phyloP scores from a whole-genome alignment of 2,797 vertebrate species.

The Tauraco hartlaubi region DNA sequence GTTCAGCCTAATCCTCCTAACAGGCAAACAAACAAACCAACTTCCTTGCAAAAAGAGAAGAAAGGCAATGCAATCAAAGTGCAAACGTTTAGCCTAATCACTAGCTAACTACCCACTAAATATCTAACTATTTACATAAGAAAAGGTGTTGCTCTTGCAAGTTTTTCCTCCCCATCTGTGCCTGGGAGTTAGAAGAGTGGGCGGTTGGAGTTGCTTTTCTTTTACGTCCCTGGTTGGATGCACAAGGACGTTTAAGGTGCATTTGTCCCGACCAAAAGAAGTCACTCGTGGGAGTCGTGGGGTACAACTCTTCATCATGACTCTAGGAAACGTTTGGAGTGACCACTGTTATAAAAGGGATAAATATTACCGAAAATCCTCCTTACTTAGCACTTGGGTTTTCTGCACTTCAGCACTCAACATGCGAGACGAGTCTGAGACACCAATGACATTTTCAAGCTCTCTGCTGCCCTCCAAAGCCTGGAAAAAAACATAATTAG shows the following conservation, averaged over 20 bases:
- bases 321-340: background rate
- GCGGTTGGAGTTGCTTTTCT: background rate
- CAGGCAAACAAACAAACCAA: slow-evolving; percentile 60
- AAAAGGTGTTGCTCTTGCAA: slow-evolving; percentile 56
- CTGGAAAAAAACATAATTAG: slow-evolving; percentile 74
- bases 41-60: slow-evolving; percentile 45
- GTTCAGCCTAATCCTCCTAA: slow-evolving; percentile 47
- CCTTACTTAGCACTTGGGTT: slow-evolving; percentile 84
- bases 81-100: slow-evolving; percentile 46
- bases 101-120: slow-evolving; percentile 60
- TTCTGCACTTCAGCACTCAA: slow-evolving; percentile 81
- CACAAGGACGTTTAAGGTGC: background rate
- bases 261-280: background rate
- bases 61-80: slow-evolving; percentile 29
- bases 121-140: slow-evolving; percentile 41
- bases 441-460: slow-evolving; percentile 80
- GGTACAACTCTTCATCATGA: background rate
- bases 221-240: background rate
- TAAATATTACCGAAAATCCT: background rate
- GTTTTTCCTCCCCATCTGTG: background rate
- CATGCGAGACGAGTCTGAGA: slow-evolving; percentile 11
- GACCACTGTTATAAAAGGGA: background rate
- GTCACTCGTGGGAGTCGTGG: background rate
- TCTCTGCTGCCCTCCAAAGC: slow-evolving; percentile 91
- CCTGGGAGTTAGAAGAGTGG: background rate